Conservation (phyloP, 2,888 invertebrate genomes). For the Scelioninae gen. 1 region DNA sequence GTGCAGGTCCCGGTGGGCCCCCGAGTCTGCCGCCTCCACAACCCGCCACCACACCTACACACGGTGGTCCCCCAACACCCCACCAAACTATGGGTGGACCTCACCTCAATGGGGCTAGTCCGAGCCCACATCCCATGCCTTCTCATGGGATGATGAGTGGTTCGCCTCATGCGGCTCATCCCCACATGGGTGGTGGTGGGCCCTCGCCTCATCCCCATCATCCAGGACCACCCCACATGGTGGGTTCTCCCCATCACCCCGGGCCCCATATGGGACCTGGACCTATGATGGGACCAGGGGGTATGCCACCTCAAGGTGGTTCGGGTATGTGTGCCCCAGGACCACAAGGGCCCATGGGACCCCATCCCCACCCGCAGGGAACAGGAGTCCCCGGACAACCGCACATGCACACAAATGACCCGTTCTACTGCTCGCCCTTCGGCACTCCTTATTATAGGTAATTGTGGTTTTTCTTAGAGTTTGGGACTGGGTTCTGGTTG, state of each 20-base stretch:
- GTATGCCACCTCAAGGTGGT: conserved; percentile 82
- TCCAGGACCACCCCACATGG: conserved; percentile 81
- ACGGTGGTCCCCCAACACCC: conserved; percentile 82
- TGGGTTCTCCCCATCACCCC: conserved; percentile 82
- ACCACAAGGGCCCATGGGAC: conserved; percentile 81
- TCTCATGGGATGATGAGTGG: conserved; percentile 83
- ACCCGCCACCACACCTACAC: conserved; percentile 82
- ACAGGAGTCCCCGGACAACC: conserved; percentile 83
- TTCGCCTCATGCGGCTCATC: conserved; percentile 81
- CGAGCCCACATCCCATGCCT: conserved; percentile 82
- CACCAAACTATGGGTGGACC: conserved; percentile 80
- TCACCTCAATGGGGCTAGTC: conserved; percentile 82
- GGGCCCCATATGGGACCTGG: conserved; percentile 82
- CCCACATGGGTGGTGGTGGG: conserved; percentile 82
- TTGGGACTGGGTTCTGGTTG: too few species aligned
- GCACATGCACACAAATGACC: conserved; percentile 86
- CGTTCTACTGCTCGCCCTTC: conserved; percentile 87
- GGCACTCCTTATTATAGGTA: conserved; percentile 87
- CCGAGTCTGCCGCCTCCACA: conserved; percentile 81
- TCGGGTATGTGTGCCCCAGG: conserved; percentile 82
- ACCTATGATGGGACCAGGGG: conserved; percentile 74
- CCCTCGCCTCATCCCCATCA: conserved; percentile 83
- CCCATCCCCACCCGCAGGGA: conserved; percentile 78
- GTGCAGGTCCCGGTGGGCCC: conserved; percentile 79
- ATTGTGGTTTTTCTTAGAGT: conserved; percentile 55